phyloP scores from a whole-genome alignment of 1,140 invertebrate species.

The Dufourea novaeangliae region DNA sequence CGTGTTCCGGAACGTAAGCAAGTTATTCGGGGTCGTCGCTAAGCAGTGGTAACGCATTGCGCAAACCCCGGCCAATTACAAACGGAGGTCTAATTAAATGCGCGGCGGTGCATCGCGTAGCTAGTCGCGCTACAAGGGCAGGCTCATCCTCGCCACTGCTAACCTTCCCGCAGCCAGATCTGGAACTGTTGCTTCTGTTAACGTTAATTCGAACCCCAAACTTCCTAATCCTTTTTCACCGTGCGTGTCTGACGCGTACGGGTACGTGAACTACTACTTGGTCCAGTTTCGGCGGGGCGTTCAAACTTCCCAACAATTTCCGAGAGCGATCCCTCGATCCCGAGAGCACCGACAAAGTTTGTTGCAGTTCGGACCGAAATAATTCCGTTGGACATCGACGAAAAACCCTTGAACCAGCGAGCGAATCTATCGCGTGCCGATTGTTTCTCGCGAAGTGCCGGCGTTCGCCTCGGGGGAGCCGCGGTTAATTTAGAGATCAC shows the following conservation, averaged over 20 bases:
- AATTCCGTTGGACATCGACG: too few relatives aligned
- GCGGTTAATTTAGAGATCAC: slow-evolving; percentile 36
- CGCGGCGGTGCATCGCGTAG: slow-evolving; percentile 10
- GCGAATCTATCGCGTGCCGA: neutral
- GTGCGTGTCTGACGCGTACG: too few relatives aligned
- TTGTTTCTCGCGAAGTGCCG: neutral
- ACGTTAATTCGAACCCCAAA: neutral
- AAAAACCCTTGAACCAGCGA: too few relatives aligned
- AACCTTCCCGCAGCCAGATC: neutral
- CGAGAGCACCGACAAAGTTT: too few relatives aligned
- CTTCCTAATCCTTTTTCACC: neutral
- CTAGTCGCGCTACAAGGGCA: neutral
- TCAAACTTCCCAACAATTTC: too few relatives aligned
- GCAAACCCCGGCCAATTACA: slow-evolving; percentile 55
- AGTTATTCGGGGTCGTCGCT: slow-evolving; percentile 2
- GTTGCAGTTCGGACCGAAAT: too few relatives aligned
- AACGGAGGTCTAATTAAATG: slow-evolving; percentile 55
- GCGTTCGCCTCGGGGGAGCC: neutral
- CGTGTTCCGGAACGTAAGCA: slow-evolving; percentile 25
- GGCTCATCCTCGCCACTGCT: neutral
- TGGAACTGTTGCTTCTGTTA: neutral
- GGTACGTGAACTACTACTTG: too few relatives aligned
- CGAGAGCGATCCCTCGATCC: too few relatives aligned
- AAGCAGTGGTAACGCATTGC: slow-evolving; percentile 52
- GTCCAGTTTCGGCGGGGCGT: too few relatives aligned